phyloP scores from a whole-genome alignment of 1,140 invertebrate genomes.

The Mizuhopecten yessoensis region DNA sequence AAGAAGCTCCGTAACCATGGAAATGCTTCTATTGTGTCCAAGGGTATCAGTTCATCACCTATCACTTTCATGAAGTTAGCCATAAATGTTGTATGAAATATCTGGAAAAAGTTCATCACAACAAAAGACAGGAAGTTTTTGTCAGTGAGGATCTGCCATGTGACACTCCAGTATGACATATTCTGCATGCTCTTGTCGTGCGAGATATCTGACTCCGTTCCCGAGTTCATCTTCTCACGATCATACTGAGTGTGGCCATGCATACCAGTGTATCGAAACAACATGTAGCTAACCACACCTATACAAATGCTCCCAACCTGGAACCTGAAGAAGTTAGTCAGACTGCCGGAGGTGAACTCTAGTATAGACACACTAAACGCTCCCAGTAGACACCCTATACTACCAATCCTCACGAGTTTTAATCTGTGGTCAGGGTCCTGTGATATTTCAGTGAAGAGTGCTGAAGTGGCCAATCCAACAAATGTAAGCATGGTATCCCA shows the following conservation, averaged over 20 bases:
- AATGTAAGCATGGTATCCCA: slow-evolving; percentile 84
- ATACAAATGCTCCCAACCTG: slow-evolving; percentile 74
- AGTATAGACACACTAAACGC: slow-evolving; percentile 69
- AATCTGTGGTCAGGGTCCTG: slow-evolving; percentile 77
- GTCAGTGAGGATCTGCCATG: slow-evolving; percentile 70
- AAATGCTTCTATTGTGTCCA: slow-evolving; percentile 50
- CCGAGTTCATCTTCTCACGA: slow-evolving; percentile 52
- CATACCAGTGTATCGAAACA: slow-evolving; percentile 75
- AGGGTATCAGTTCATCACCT: slow-evolving; percentile 69
- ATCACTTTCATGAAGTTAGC: slow-evolving; percentile 74
- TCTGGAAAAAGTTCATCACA: slow-evolving; percentile 74
- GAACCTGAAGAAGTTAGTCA: slow-evolving; percentile 79
- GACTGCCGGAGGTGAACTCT: slow-evolving; percentile 73
- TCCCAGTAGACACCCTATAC: slow-evolving; percentile 78
- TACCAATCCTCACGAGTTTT: slow-evolving; percentile 77
- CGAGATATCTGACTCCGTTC: background rate
- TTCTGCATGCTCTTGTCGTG: slow-evolving; percentile 52
- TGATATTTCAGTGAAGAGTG: slow-evolving; percentile 83
- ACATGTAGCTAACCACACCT: slow-evolving; percentile 71
- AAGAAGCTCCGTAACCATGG: slow-evolving; percentile 66
- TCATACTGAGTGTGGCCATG: slow-evolving; percentile 78
- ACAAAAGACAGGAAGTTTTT: slow-evolving; percentile 76
- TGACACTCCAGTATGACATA: slow-evolving; percentile 64
- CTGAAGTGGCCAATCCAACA: slow-evolving; percentile 81
- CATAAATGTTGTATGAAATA: slow-evolving; percentile 72